These are phyloP conservation scores for Valencia hispanica DNA, from an alignment of 2,797 vertebrate genomes.

Conservation along the genomic window DNA sequence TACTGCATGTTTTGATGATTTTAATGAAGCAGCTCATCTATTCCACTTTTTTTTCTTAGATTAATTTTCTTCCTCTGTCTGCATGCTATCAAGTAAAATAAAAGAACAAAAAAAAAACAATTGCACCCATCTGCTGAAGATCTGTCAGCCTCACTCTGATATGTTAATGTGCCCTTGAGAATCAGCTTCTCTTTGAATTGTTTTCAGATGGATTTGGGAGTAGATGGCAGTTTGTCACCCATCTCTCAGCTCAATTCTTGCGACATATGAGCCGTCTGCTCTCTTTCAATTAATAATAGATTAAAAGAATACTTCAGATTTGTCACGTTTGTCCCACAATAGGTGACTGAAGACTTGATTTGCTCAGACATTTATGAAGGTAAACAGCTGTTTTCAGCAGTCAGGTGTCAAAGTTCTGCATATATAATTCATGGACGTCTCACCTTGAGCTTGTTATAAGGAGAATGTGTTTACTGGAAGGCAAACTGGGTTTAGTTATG, in stretches of 20 bases:
- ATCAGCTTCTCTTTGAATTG: conserved; percentile 51
- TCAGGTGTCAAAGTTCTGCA: conserved; percentile 26
- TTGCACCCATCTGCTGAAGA: conserved; percentile 64
- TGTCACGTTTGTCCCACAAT: conserved; percentile 26
- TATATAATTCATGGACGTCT: conserved; percentile 53
- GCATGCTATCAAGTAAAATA: conserved; percentile 56
- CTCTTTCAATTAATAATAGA: conserved; percentile 38
- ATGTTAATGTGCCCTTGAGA: conserved; percentile 52
- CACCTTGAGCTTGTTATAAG: conserved; percentile 49
- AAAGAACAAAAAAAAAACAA: conserved; percentile 21
- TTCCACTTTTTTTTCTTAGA: conserved; percentile 49
- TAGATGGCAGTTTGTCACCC: conserved; percentile 46
- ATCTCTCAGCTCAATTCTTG: conserved; percentile 39
- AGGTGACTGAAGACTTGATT: conserved; percentile 42
- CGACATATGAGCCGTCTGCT: conserved; percentile 39
- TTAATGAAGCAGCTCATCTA: conserved; percentile 44
- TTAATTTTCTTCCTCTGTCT: conserved; percentile 41
- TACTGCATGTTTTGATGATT: conserved; percentile 41
- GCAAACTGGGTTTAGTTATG: conserved; percentile 18
- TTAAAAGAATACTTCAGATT: conserved; percentile 36
- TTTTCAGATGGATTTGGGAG: conserved; percentile 45
- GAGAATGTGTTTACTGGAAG: conserved; percentile 33
- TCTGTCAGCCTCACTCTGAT: conserved; percentile 71
- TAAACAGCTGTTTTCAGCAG: conserved; percentile 55
- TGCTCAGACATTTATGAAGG: conserved; percentile 44